Base-by-base conservation (phyloP, 2,888 invertebrate genomes). In the Leptinotarsa haldemani region DNA sequence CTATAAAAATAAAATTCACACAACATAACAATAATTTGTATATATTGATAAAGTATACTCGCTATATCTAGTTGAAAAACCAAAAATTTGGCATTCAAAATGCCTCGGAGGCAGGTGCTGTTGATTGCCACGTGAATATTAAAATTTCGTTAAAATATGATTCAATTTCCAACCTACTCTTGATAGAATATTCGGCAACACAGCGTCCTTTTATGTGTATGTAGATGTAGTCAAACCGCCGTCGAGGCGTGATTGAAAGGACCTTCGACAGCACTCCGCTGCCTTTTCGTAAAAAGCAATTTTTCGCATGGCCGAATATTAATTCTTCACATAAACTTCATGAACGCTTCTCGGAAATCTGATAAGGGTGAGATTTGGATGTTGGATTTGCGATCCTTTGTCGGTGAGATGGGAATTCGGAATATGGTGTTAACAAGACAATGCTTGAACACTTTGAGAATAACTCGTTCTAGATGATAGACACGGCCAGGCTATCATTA, bases 251-350 rank as follows among this genome's bases (percentile, higher is more conserved):
- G 79, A 79, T 79, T 77, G 79, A 79, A 76, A 70, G 73, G 74
- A 72, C 79, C 76, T 76, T 76, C 73, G 76, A 74, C 75, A 74
- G 71, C 74, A 77, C 75, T 77, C 74, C 66, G 76, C 71, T 73
- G 74, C 73, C 70, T 75, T 56, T 67, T 74, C 73, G 64, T 71
- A 76, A 74, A 71, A 76, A 74, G 76, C 76, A 78, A 78, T 78
- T 78, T 78, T 73, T 76, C 78, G 78, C 78, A 72, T 78, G 73
- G 73, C 65, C 71, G 78, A 61, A 69, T 76, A 74, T 76, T 78
- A 78, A 76, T 74, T 70, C 73, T 74, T 74, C 73, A 73, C 69
- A 75, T 75, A 75, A 75, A 75, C 75, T 75, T 75, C 73, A 71
- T 75, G 75, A 73, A 73, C 73, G 69, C 66, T 65, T 68, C 61